These are phyloP conservation scores for Lacanobia wlatinum DNA, from an alignment of 2,888 invertebrate genomes.

Conservation along the genomic window DNA sequence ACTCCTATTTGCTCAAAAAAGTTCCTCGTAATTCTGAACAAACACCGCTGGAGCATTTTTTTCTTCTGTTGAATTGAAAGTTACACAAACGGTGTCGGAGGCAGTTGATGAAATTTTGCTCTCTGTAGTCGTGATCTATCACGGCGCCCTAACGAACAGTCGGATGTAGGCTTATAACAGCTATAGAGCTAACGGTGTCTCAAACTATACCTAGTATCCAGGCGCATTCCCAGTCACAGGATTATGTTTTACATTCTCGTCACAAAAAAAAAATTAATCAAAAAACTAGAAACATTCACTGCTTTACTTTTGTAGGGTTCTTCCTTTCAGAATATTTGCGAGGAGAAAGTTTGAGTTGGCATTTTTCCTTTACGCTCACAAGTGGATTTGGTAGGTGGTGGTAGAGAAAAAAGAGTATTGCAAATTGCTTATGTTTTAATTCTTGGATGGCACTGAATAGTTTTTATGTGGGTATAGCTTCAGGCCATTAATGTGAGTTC, in stretches of 20 bases:
- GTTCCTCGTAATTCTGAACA: conserved; percentile 5
- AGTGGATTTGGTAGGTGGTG: conserved; percentile 9
- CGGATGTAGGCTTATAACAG: conserved; percentile 1
- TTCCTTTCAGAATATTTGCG: conserved; percentile 13
- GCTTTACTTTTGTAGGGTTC: conserved; percentile 21
- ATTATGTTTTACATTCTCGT: not conserved
- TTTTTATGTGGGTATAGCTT: conserved; percentile 6
- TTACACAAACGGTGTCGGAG: conserved; percentile 26
- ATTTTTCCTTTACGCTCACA: conserved; percentile 21
- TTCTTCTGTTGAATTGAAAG: conserved; percentile 33
- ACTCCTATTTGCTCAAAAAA: conserved; percentile 9
- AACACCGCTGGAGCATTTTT: conserved; percentile 17
- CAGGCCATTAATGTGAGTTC: not conserved
- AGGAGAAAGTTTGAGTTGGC: conserved; percentile 1
- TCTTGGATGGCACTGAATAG: not conserved
- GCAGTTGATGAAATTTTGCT: conserved; percentile 44
- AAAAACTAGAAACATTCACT: conserved; percentile 7
- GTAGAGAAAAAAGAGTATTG: not conserved
- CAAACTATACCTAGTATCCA: conserved; percentile 24
- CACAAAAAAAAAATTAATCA: not conserved
- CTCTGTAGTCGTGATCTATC: conserved; percentile 61
- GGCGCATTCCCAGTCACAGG: conserved; percentile 42
- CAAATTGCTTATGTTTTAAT: conserved; percentile 13
- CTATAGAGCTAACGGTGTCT: conserved; percentile 8
- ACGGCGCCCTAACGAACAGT: conserved; percentile 49